Conservation (phyloP, 2,888 invertebrate species). For the Phrixothrix hirtus region DNA sequence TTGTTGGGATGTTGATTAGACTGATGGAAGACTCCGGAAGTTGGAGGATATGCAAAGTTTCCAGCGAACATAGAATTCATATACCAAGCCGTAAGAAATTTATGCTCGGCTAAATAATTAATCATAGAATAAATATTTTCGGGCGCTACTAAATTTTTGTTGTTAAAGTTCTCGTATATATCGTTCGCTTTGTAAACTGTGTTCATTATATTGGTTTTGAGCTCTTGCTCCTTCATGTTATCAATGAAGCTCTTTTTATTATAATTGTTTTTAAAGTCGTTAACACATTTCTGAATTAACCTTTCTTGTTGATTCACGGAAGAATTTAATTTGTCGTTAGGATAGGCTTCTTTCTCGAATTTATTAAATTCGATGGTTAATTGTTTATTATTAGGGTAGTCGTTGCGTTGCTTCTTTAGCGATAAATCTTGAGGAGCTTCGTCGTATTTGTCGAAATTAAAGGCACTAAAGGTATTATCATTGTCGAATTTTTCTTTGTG, state of each 20-base stretch:
- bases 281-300: constrained; percentile 33
- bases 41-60: constrained; percentile 29
- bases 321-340: constrained; percentile 24
- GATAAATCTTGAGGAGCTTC: constrained; percentile 55
- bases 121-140: constrained; percentile 54
- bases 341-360: constrained; percentile 9
- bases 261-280: constrained; percentile 53
- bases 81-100: constrained; percentile 57
- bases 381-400: constrained; percentile 20
- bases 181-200: constrained; percentile 47
- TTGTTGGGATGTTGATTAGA: constrained; percentile 28
- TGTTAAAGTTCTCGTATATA: constrained; percentile 43
- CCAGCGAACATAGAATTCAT: constrained; percentile 53
- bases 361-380: constrained; percentile 23
- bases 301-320: constrained; percentile 19
- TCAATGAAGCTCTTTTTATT: constrained; percentile 52
- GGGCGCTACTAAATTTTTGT: constrained; percentile 41
- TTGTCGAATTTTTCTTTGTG: constrained; percentile 36
- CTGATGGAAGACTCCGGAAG: constrained; percentile 31
- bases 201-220: constrained; percentile 45
- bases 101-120: constrained; percentile 55
- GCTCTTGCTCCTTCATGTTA: constrained; percentile 40
- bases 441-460: constrained; percentile 43
- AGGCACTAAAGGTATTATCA: constrained; percentile 25
- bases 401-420: constrained; percentile 40